phyloP scores from a whole-genome alignment of 2,888 invertebrate genomes.

The Coelopa pilipes region DNA sequence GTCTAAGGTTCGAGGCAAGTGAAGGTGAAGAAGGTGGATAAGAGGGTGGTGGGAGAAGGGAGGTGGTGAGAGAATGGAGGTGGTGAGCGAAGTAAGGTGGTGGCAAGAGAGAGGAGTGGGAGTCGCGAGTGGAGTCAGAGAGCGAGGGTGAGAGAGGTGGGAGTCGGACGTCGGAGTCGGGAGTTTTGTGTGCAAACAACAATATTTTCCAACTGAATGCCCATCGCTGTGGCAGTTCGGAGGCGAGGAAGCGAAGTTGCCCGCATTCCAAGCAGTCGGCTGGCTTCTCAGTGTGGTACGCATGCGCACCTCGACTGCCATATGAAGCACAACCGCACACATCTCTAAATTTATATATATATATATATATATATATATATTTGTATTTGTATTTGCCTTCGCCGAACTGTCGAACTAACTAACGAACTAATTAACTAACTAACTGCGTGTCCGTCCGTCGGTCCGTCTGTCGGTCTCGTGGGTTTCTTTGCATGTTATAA shows the following conservation, averaged over 20 bases:
- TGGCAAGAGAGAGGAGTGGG: too few species aligned
- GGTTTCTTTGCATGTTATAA: slow-evolving; percentile 50
- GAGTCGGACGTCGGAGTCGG: not conserved
- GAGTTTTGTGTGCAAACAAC: not conserved
- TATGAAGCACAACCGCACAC: not conserved
- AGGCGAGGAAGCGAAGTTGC: slow-evolving; percentile 26
- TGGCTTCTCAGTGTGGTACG: slow-evolving; percentile 26
- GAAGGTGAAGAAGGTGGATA: too few species aligned
- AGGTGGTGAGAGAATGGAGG: too few species aligned
- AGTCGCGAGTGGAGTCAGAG: not conserved
- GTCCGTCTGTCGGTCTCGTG: slow-evolving; percentile 1
- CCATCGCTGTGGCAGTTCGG: not conserved
- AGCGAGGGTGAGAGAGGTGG: too few species aligned
- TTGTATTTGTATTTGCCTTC: slow-evolving; percentile 15
- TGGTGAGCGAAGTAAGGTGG: too few species aligned
- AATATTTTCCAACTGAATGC: slow-evolving; percentile 23
- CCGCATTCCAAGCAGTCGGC: slow-evolving; percentile 31
- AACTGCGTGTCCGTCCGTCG: not conserved
- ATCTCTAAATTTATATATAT: too few species aligned
- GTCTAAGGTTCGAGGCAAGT: too few species aligned
- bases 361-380: slow-evolving; percentile 8
- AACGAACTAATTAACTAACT: too few species aligned
- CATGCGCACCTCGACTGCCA: slow-evolving; percentile 14
- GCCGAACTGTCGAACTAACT: too few species aligned
- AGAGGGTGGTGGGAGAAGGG: too few species aligned